Evolutionary conservation across 1,140 invertebrate species (phyloP).

Genomic region (Megalonaias nervosa): DNA sequence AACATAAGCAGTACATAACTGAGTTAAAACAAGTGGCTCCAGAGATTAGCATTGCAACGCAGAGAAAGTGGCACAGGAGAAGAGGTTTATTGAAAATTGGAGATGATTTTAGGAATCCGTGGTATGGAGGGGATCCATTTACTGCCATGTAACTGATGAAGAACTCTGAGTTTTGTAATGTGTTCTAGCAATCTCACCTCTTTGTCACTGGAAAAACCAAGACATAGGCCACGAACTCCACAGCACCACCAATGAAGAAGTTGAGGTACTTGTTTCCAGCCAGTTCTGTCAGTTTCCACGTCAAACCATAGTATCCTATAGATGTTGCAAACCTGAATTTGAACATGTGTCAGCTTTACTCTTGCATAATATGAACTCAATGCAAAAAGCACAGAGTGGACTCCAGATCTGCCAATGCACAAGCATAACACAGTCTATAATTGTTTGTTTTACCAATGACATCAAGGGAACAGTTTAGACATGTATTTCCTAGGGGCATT

Average conservation of each 20-base stretch:
- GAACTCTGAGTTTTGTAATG: background rate
- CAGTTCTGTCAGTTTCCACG: slow-evolving; percentile 65
- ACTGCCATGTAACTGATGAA: background rate
- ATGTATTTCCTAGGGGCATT: too few species aligned
- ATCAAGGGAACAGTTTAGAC: too few species aligned
- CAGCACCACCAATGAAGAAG: slow-evolving; percentile 75
- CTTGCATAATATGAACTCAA: background rate
- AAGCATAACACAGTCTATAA: too few species aligned
- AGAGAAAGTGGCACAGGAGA: background rate
- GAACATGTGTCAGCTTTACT: background rate
- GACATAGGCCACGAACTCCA: slow-evolving; percentile 84
- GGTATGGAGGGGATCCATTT: too few species aligned
- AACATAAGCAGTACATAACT: background rate
- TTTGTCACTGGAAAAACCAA: slow-evolving; percentile 81
- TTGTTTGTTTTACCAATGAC: too few species aligned
- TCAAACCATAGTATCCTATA: slow-evolving; percentile 79
- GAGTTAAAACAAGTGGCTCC: background rate
- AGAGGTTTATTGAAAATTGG: background rate
- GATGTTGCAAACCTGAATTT: slow-evolving; percentile 78
- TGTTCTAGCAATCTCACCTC: slow-evolving; percentile 41
- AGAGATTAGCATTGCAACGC: background rate
- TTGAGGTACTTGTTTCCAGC: slow-evolving; percentile 67
- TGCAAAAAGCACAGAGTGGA: background rate
- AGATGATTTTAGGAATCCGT: too few species aligned
- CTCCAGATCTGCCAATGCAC: too few species aligned